phyloP scores from a whole-genome alignment of 2,888 invertebrate genomes.

The Drosophila setosimentum region DNA sequence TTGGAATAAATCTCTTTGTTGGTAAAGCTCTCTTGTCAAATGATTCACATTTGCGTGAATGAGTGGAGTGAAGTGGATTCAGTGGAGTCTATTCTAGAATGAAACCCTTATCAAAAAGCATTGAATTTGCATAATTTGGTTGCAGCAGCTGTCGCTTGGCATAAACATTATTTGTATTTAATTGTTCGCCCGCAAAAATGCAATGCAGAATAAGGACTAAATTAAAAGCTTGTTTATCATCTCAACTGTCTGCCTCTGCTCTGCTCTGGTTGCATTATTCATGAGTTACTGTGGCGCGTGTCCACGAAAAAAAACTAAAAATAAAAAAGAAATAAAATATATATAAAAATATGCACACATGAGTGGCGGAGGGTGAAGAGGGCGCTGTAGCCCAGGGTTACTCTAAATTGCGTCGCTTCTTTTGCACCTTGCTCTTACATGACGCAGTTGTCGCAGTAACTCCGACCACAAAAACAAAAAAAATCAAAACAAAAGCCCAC shows the following conservation, averaged over 20 bases:
- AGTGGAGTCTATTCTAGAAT: not conserved
- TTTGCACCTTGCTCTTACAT: slow-evolving; percentile 33
- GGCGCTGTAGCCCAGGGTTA: not conserved
- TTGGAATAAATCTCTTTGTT: slow-evolving; percentile 24
- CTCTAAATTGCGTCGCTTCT: slow-evolving; percentile 46
- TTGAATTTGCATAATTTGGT: slow-evolving; percentile 65
- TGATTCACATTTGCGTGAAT: slow-evolving; percentile 23
- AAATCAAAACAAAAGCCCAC: slow-evolving; percentile 36
- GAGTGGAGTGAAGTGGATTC: slow-evolving; percentile 1
- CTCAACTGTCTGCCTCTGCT: slow-evolving; percentile 13
- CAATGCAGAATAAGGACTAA: slow-evolving; percentile 14
- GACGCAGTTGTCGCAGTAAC: slow-evolving; percentile 49
- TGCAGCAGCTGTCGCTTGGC: slow-evolving; percentile 59
- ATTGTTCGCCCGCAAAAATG: slow-evolving; percentile 45
- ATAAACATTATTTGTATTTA: slow-evolving; percentile 67
- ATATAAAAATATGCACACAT: slow-evolving; percentile 33
- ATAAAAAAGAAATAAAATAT: not conserved
- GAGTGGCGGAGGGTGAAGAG: not conserved
- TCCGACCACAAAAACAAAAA: slow-evolving; percentile 15
- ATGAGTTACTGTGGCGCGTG: slow-evolving; percentile 67
- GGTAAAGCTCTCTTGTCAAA: slow-evolving; percentile 2
- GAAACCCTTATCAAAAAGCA: slow-evolving; percentile 51
- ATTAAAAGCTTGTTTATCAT: slow-evolving; percentile 60
- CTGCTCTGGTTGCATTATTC: slow-evolving; percentile 66
- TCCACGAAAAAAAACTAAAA: slow-evolving; percentile 20